Evolutionary conservation across 2,797 vertebrate species (phyloP).

Genomic region (Sphenopsis melanotis): DNA sequence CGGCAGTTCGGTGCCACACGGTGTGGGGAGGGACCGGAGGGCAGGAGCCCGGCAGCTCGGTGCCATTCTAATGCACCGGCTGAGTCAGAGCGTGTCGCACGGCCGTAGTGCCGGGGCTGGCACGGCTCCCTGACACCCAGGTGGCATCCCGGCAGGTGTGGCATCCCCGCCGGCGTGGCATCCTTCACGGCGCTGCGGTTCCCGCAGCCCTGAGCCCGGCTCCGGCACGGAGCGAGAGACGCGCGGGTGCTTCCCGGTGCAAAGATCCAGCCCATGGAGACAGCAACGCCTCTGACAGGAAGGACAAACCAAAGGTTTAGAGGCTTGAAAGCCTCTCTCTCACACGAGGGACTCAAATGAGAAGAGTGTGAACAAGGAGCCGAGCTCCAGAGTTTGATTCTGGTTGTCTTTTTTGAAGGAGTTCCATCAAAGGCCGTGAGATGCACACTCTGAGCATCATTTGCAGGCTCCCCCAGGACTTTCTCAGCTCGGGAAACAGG

Average conservation of each 20-base stretch:
- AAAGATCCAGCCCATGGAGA: neutral
- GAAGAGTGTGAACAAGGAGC: neutral
- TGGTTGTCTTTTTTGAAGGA: neutral
- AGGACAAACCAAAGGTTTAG: fast-evolving
- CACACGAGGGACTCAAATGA: neutral
- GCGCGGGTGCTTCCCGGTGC: fast-evolving
- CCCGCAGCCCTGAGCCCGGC: neutral
- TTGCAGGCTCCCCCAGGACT: neutral
- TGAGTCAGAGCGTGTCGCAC: neutral
- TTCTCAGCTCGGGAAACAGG: neutral
- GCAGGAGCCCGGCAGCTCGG: too few relatives aligned
- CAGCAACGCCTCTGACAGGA: fast-evolving
- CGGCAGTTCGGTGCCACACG: too few relatives aligned
- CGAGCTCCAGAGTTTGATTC: neutral
- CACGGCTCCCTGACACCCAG: neutral
- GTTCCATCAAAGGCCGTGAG: neutral
- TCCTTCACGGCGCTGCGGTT: fast-evolving
- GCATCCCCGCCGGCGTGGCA: neutral
- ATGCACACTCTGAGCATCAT: neutral
- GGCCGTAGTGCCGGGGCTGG: neutral
- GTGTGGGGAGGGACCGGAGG: too few relatives aligned
- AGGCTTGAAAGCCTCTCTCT: neutral
- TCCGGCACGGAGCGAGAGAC: fast-evolving
- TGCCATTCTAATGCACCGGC: neutral
- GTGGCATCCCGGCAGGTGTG: neutral